These are phyloP conservation scores for Nephrotoma flavescens DNA, from an alignment of 2,888 invertebrate genomes.

Conservation along the genomic window DNA sequence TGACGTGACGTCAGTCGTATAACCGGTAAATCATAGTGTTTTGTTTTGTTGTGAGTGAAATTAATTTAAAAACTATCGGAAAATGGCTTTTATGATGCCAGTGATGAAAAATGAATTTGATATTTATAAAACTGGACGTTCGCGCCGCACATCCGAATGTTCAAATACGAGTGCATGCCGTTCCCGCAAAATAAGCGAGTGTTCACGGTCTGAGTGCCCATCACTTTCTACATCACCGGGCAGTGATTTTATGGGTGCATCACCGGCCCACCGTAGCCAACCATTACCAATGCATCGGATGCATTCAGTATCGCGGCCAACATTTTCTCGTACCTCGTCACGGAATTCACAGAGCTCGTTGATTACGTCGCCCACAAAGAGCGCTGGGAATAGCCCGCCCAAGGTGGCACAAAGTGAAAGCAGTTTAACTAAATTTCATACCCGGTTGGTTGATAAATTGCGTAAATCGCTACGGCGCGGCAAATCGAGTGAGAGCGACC, in stretches of 20 bases:
- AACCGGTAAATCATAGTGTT: background rate
- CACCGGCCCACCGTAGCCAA: slow-evolving; percentile 38
- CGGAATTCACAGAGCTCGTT: slow-evolving; percentile 47
- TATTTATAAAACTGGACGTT: slow-evolving; percentile 68
- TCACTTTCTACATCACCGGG: slow-evolving; percentile 51
- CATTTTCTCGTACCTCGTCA: slow-evolving; percentile 43
- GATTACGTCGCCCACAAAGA: slow-evolving; percentile 44
- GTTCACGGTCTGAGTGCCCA: slow-evolving; percentile 41
- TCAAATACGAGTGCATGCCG: slow-evolving; percentile 34
- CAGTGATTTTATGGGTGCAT: slow-evolving; percentile 33
- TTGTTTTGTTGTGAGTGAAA: background rate
- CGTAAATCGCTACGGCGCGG: slow-evolving; percentile 39
- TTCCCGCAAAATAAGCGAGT: slow-evolving; percentile 47
- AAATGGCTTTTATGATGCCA: slow-evolving; percentile 92
- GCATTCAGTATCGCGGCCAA: slow-evolving; percentile 33
- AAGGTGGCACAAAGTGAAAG: slow-evolving; percentile 37
- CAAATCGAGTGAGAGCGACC: background rate
- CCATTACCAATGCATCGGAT: slow-evolving; percentile 25
- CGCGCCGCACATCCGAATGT: slow-evolving; percentile 61
- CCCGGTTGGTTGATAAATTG: slow-evolving; percentile 53
- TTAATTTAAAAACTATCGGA: background rate
- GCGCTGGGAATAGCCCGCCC: slow-evolving; percentile 37
- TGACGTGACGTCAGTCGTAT: background rate
- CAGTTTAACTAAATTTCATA: slow-evolving; percentile 58
- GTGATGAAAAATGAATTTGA: slow-evolving; percentile 89